These are phyloP conservation scores for Linyphia triangularis DNA, from an alignment of 2,888 invertebrate species.

Conservation along the genomic window DNA sequence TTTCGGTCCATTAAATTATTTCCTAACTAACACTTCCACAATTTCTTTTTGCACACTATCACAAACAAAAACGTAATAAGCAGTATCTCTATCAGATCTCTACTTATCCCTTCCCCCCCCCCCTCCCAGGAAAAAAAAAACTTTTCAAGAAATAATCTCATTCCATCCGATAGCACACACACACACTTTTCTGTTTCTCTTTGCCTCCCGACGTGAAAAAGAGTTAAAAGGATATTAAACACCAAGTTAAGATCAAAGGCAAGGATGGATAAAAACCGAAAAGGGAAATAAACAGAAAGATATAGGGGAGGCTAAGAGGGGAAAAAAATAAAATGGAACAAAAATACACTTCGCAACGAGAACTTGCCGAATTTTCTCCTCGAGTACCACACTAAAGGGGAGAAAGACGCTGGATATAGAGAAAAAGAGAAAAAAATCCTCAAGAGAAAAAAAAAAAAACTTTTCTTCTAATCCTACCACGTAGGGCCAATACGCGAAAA, in stretches of 20 bases:
- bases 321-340: not conserved
- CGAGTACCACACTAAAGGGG: not conserved
- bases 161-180: not conserved
- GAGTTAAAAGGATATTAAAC: slow-evolving; percentile 62
- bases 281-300: slow-evolving; percentile 13
- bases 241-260: slow-evolving; percentile 3
- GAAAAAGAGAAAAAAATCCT: not conserved
- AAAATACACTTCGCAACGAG: not conserved
- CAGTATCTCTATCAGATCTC: not conserved
- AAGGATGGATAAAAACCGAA: not conserved
- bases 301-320: not conserved
- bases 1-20: not conserved
- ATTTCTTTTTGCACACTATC: not conserved
- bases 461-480: slow-evolving; percentile 58
- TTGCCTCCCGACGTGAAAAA: slow-evolving; percentile 27
- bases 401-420: slow-evolving; percentile 1
- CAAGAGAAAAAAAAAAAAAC: slow-evolving; percentile 15
- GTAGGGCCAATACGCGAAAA: slow-evolving; percentile 53
- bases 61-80: not conserved
- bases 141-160: not conserved
- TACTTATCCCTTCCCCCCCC: not conserved
- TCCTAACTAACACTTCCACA: not conserved
- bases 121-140: too few relatives aligned
- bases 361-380: not conserved
- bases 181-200: slow-evolving; percentile 10